Percentiles rank a stretch among this genome's conserved stretches.
These are phyloP conservation scores for Bombus terrestris DNA, from an alignment of 1,140 invertebrate genomes.

Conservation along the genomic window DNA sequence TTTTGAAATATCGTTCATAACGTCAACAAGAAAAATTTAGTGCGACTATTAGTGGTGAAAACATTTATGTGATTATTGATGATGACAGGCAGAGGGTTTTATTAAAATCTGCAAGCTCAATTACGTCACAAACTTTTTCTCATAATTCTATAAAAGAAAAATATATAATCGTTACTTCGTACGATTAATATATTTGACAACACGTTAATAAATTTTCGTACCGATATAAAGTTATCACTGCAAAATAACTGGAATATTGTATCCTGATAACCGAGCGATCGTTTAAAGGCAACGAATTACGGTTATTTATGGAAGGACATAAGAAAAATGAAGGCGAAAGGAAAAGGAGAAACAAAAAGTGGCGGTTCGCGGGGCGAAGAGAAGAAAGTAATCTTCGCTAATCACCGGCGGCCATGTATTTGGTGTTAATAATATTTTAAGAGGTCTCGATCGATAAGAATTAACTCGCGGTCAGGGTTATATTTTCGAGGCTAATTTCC, in stretches of 20 bases:
- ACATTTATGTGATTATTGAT: too few relatives aligned
- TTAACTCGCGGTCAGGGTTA: conserved; percentile 2
- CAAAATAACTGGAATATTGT: not conserved
- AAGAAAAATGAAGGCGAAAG: not conserved
- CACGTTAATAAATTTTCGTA: too few relatives aligned
- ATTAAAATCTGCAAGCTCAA: not conserved
- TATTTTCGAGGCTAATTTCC: conserved; percentile 27
- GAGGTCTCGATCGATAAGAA: conserved; percentile 17
- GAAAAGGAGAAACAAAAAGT: not conserved
- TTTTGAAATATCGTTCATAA: too few relatives aligned
- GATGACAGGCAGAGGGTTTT: not conserved
- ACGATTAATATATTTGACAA: too few relatives aligned
- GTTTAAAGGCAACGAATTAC: not conserved
- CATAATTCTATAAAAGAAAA: not conserved
- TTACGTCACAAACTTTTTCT: not conserved
- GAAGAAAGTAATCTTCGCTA: conserved; percentile 22
- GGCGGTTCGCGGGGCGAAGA: not conserved
- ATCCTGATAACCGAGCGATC: not conserved
- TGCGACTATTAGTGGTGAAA: too few relatives aligned
- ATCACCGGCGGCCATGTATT: not conserved
- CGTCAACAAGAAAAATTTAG: too few relatives aligned
- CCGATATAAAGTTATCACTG: not conserved
- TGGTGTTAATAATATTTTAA: conserved; percentile 36
- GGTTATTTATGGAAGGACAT: not conserved
- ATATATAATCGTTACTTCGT: not conserved